Base-by-base conservation (phyloP, 2,113 vertebrate species). In the Euleptes europaea region DNA sequence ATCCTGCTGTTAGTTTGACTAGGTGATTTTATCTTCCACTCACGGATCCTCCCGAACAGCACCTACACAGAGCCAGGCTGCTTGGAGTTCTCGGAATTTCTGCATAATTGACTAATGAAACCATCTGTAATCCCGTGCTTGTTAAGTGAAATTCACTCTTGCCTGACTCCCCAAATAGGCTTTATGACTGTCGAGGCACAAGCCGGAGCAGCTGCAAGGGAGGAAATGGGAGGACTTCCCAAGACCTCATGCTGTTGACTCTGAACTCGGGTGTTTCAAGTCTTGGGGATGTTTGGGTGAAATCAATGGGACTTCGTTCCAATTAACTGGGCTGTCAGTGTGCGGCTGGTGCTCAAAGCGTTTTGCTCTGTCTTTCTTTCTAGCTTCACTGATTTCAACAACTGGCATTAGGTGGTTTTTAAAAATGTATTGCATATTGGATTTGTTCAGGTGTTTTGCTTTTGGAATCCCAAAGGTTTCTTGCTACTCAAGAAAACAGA, bases 51-150 rank as follows among this genome's bases (percentile, higher is more conserved):
- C 47, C 73, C 77, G 35, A 42, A 57, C 70, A 66, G 70, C 66
- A 84, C 65, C 74, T 84, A 65, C 66, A 33, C 31, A n/a, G 66
- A 57, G 66, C 67, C 83, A 84, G 83, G 75, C 60, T 78, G 66
- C 83, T 78, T 70, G 44, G 49, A 33, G 49, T 70, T 78, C 67
- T 78, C 47, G 14, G 47, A 69, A 70, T 84, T 70, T 70, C 74
- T 78, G 49, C 75, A 54, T 84, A 78, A 78, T 70, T 84, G 75
- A 54, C 83, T 78, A 84, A 84, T 78, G 65, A 70, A 84, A 78
- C 66, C 75, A 78, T 57, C 83, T 57, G 74, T 78, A 84, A 84
- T 78, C 71, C 49, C 26, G 47, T n/a, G 11, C 49, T 44, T 78
- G 65, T 84, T 78, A 84, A 84, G 65, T 84, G 65, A 57, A 84